These are phyloP conservation scores for Isurus oxyrinchus DNA, from an alignment of 2,113 vertebrate species.

Conservation along the genomic window DNA sequence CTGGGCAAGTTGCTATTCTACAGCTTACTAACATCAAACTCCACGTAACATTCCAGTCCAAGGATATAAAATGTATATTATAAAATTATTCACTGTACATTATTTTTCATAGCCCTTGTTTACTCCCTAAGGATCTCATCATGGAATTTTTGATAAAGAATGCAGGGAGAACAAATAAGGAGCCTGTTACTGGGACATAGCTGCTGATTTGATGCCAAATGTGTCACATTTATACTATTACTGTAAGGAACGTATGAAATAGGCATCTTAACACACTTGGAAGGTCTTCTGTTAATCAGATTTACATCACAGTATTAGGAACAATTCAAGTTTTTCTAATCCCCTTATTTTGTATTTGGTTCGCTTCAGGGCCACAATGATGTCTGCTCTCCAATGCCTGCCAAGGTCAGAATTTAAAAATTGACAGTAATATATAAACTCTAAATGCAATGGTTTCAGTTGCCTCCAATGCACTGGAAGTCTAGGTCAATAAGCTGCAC, in stretches of 20 bases:
- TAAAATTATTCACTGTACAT: background rate
- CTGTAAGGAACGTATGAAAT: background rate
- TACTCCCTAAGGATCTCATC: background rate
- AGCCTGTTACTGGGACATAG: background rate
- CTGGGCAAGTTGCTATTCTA: background rate
- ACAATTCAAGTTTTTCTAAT: background rate
- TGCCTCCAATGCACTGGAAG: background rate
- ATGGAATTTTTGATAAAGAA: background rate
- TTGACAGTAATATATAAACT: background rate
- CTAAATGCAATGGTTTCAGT: background rate
- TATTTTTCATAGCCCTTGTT: background rate
- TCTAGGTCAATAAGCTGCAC: background rate
- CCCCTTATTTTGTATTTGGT: background rate
- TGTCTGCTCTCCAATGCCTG: background rate
- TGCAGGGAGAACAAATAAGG: background rate
- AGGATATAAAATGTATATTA: constrained; percentile 3
- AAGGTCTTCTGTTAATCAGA: background rate
- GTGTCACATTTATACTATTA: background rate
- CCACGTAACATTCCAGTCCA: background rate
- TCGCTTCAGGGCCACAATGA: background rate
- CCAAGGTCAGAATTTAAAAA: background rate
- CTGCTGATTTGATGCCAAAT: background rate
- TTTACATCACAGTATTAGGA: background rate
- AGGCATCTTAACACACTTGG: background rate
- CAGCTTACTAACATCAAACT: background rate